Percentiles rank a stretch among this genome's conserved stretches.
These are phyloP conservation scores for Cetonia aurata DNA, from an alignment of 2,888 invertebrate species.

Conservation along the genomic window DNA sequence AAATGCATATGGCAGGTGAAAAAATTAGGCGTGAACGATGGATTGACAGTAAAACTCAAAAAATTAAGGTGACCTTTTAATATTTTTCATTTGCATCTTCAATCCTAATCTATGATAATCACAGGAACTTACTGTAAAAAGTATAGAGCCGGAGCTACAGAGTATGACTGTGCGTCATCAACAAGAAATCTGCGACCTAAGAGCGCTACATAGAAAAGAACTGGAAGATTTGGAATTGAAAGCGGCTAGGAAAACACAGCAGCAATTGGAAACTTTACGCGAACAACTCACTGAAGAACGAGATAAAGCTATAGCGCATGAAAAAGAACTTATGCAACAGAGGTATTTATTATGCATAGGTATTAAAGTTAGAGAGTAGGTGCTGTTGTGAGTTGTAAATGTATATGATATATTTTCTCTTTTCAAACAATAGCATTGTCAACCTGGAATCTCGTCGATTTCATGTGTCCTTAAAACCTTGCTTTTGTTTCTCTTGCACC, in stretches of 20 bases:
- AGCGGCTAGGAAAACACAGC: slow-evolving; percentile 73
- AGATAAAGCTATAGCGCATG: slow-evolving; percentile 73
- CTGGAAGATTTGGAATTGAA: slow-evolving; percentile 74
- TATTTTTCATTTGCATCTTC: not conserved
- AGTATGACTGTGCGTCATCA: slow-evolving; percentile 80
- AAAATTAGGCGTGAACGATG: slow-evolving; percentile 82
- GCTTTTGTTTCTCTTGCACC: no score
- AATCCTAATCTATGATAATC: not conserved
- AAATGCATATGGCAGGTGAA: slow-evolving; percentile 83
- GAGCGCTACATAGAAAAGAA: slow-evolving; percentile 76
- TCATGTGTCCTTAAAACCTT: no score
- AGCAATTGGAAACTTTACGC: slow-evolving; percentile 72
- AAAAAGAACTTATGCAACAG: slow-evolving; percentile 72
- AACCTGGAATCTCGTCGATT: no score
- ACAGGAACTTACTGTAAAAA: slow-evolving; percentile 87
- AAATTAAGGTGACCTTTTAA: slow-evolving; percentile 77
- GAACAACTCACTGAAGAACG: slow-evolving; percentile 74
- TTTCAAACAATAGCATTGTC: no score
- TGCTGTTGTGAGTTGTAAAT: no score
- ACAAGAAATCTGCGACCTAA: slow-evolving; percentile 77
- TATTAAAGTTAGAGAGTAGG: no score
- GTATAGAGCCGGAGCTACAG: slow-evolving; percentile 86
- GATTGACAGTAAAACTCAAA: slow-evolving; percentile 87
- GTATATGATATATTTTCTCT: no score
- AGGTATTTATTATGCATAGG: slow-evolving; percentile 65